Evolutionary conservation across 2,113 vertebrate species (phyloP).

Genomic region (Alligator mississippiensis): DNA sequence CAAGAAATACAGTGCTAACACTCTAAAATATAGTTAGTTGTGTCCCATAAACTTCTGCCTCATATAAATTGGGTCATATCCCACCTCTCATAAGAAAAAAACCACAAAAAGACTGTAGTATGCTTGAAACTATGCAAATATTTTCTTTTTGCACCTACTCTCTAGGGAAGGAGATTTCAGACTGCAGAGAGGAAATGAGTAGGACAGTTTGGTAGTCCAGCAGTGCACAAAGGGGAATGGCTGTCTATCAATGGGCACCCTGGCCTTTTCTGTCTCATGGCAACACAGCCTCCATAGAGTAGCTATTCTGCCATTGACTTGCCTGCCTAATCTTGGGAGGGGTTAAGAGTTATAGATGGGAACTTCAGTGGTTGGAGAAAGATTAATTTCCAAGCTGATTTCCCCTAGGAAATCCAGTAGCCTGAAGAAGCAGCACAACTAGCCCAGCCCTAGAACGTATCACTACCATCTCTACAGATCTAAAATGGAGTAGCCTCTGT

Average conservation of each 20-base stretch:
- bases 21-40: conserved; percentile 12
- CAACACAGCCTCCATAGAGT: not conserved
- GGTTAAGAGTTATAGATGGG: not conserved
- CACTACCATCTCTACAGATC: not conserved
- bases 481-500: not conserved
- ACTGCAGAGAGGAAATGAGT: not conserved
- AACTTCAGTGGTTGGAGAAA: not conserved
- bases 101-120: not conserved
- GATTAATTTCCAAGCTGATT: not conserved
- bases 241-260: not conserved
- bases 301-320: not conserved
- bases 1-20: not conserved
- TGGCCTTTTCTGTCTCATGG: not conserved
- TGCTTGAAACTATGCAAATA: not conserved
- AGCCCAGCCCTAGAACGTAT: not conserved
- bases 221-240: not conserved
- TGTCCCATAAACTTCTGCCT: not conserved
- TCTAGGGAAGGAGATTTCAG: not conserved
- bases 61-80: not conserved
- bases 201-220: not conserved
- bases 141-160: not conserved
- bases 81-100: not conserved
- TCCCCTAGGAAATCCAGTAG: not conserved
- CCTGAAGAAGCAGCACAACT: not conserved
- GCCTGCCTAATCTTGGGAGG: not conserved